Base-by-base conservation (phyloP, 2,113 vertebrate genomes). In the Heterotis niloticus region DNA sequence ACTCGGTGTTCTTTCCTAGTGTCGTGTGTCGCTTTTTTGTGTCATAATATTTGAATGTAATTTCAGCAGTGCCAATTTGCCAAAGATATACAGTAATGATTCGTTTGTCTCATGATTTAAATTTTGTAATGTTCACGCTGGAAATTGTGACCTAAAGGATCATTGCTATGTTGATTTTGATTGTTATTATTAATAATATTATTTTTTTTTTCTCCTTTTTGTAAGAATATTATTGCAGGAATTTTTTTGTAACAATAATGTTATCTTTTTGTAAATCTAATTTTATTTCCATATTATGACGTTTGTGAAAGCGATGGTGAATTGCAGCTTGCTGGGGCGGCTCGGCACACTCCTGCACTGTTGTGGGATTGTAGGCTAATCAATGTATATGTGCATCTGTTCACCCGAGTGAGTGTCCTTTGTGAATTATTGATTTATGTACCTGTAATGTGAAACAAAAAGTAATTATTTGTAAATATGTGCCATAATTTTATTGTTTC, bases 381-480 rank as follows among this genome's bases (percentile, higher is more conserved):
- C 92, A 91, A 91, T 96, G 94, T 95, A 94, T 95, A 90, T 91
- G 94, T 98, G 94, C 95, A 96, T 94, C 94, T 94, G 95, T 94
- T 93, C 94, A 95, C 94, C 94, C 89, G 95, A 96, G 96, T 97
- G 97, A 95, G 92, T 98, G 96, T 96, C 95, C 92, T 94, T 95
- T 96, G 96, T 99, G 96, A 92, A 95, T 94, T 95, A 95, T 93
- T 91, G 90, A 94, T 95, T 96, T 95, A 95, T 95, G 96, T 98
- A 97, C 94, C 93, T 93, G 96, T 98, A 96, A 97, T 95, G 96
- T 99, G 97, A 98, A 92, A 85, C 88, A 91, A 92, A 86, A 92
- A 92, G 96, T 98, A 97, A 99, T 97, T 98, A 98, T 99, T 98
- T 99, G 97, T 98, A 99, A 99, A 99, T 99, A 99, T 95, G 97